These are phyloP conservation scores for Thumatha senex DNA, from an alignment of 2,888 invertebrate species.

Conservation along the genomic window DNA sequence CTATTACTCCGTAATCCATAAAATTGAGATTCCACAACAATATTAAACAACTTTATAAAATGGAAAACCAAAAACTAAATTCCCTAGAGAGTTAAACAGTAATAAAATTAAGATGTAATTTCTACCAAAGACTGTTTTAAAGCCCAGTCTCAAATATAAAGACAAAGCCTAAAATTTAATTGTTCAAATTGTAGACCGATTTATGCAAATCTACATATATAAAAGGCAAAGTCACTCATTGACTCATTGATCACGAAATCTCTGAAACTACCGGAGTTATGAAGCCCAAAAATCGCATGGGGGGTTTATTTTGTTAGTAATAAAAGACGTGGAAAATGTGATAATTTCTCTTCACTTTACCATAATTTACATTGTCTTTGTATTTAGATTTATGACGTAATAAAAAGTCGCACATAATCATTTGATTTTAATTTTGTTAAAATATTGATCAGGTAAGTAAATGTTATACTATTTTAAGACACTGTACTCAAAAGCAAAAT, in stretches of 20 bases:
- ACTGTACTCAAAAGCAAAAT: too few relatives aligned
- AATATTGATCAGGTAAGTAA: too few relatives aligned
- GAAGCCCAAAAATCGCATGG: too few relatives aligned
- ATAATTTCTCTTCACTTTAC: not conserved
- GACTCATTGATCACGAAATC: too few relatives aligned
- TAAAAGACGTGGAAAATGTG: not conserved
- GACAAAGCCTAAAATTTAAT: not conserved
- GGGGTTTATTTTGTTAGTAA: too few relatives aligned
- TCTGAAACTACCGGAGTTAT: too few relatives aligned
- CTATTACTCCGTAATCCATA: too few relatives aligned
- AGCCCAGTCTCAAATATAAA: not conserved
- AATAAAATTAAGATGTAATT: not conserved
- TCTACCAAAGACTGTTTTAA: not conserved
- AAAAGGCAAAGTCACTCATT: too few relatives aligned
- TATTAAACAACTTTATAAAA: slow-evolving; percentile 2
- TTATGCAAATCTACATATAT: not conserved
- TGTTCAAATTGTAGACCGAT: not conserved
- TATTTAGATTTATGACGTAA: too few relatives aligned
- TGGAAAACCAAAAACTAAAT: not conserved
- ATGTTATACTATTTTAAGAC: too few relatives aligned
- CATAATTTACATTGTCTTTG: not conserved
- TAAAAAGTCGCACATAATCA: too few relatives aligned
- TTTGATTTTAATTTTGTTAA: too few relatives aligned
- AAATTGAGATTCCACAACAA: slow-evolving; percentile 1
- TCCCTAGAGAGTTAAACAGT: not conserved